Percentiles rank a stretch among this genome's conserved stretches.
These are phyloP conservation scores for Coregonus clupeaformis DNA, from an alignment of 2,113 vertebrate genomes.

Conservation along the genomic window DNA sequence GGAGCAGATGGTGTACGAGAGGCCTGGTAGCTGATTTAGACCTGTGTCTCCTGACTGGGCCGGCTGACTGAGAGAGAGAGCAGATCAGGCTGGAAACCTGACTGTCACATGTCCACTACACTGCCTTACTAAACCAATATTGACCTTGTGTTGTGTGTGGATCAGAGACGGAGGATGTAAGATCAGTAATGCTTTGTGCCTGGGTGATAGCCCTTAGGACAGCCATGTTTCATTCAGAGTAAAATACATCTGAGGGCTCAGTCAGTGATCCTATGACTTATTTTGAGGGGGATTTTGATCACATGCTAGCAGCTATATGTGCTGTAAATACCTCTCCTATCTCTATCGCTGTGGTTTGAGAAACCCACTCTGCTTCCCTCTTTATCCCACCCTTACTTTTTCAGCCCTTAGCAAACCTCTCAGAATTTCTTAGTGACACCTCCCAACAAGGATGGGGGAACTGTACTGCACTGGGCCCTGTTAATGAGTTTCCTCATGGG, in stretches of 20 bases:
- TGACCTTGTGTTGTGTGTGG: background rate
- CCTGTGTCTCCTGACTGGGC: background rate
- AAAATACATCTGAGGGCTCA: background rate
- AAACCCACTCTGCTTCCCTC: background rate
- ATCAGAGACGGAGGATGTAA: background rate
- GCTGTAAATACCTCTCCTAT: background rate
- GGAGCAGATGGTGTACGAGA: constrained; percentile 13
- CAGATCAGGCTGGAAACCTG: too few relatives aligned
- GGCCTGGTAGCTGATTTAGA: constrained; percentile 1
- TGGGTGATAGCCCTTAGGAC: too few relatives aligned
- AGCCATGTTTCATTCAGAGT: background rate
- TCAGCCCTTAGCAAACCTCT: background rate
- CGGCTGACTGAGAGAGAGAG: too few relatives aligned
- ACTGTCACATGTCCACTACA: too few relatives aligned
- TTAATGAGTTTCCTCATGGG: constrained; percentile 12
- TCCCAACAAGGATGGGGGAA: background rate
- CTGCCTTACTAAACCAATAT: constrained; percentile 24
- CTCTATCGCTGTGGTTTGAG: background rate
- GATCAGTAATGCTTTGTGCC: too few relatives aligned
- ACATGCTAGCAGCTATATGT: background rate
- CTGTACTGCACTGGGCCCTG: background rate
- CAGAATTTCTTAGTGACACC: background rate
- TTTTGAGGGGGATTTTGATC: background rate
- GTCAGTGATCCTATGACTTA: background rate
- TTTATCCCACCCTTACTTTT: background rate